Percentiles rank a stretch among this genome's conserved stretches.
Evolutionary conservation across 2,113 vertebrate genomes (phyloP).

Genomic region (Hipposideros armiger): DNA sequence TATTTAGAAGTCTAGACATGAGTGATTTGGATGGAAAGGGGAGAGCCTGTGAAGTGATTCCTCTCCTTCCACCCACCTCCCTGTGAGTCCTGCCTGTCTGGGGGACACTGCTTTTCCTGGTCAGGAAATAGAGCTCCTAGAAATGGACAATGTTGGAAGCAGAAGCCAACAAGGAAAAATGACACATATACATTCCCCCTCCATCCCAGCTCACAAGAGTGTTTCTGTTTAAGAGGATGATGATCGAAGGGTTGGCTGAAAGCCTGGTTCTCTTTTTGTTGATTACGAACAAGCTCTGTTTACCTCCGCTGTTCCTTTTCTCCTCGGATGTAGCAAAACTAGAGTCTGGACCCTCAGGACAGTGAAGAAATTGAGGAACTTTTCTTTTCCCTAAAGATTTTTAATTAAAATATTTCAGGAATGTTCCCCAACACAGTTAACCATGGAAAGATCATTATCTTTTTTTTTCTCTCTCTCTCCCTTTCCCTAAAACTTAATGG

Average conservation of each 20-base stretch:
- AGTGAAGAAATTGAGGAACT: background rate
- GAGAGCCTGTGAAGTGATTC: background rate
- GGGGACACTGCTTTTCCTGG: background rate
- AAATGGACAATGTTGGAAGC: background rate
- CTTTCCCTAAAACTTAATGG: background rate
- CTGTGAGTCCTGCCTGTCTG: background rate
- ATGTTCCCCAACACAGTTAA: background rate
- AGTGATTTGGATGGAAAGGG: background rate
- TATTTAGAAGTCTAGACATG: background rate
- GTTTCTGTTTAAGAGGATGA: background rate
- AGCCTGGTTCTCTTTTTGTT: background rate
- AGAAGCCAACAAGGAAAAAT: background rate
- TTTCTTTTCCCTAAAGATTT: background rate
- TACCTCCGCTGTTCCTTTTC: background rate
- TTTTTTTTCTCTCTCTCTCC: too few species aligned
- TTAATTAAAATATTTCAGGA: background rate
- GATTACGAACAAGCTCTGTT: background rate
- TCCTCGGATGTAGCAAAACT: background rate
- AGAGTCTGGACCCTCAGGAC: background rate
- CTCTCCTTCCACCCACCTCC: background rate
- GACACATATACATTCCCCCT: background rate
- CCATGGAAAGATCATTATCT: background rate
- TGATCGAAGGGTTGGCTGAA: too few species aligned
- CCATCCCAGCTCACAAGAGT: background rate
- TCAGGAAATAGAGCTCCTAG: background rate